These are phyloP conservation scores for Neodon shergylaensis DNA, from an alignment of 2,113 vertebrate genomes.

Conservation along the genomic window DNA sequence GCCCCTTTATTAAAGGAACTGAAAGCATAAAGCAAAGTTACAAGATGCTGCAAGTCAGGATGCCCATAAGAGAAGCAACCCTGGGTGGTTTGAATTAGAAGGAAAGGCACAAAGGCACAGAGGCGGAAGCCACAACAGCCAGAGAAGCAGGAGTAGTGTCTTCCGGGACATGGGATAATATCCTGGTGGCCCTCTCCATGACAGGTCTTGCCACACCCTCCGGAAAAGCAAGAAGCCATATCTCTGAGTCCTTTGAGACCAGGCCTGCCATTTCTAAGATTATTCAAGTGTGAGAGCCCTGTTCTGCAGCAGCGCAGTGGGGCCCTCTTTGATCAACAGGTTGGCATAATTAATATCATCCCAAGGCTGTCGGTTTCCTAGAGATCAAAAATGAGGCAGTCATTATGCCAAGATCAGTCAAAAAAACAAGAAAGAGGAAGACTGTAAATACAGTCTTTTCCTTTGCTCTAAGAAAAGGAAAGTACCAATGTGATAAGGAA, in stretches of 20 bases:
- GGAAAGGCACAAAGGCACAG: neutral
- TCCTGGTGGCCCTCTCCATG: neutral
- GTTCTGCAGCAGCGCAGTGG: conserved; percentile 43
- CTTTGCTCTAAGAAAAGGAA: conserved; percentile 19
- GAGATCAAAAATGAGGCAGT: conserved; percentile 72
- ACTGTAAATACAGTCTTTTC: conserved; percentile 79
- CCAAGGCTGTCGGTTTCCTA: conserved; percentile 70
- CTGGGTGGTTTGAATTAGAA: neutral
- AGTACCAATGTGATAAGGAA: conserved; percentile 67
- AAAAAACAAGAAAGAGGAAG: conserved; percentile 71
- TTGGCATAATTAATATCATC: conserved; percentile 81
- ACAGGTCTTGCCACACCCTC: neutral
- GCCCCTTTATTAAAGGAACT: conserved; percentile 1
- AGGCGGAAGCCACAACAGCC: neutral
- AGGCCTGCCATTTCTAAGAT: neutral
- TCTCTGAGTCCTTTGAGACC: neutral
- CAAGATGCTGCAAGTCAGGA: neutral
- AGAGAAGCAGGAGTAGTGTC: accelerated
- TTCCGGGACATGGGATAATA: accelerated
- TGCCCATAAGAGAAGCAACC: neutral
- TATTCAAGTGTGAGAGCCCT: neutral
- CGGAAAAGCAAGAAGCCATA: accelerated
- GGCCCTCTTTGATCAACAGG: conserved; percentile 80
- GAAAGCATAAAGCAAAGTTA: conserved; percentile 5
- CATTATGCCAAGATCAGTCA: conserved; percentile 70